Evolutionary conservation across 2,888 invertebrate species (phyloP).

Genomic region (Eurois occulta): DNA sequence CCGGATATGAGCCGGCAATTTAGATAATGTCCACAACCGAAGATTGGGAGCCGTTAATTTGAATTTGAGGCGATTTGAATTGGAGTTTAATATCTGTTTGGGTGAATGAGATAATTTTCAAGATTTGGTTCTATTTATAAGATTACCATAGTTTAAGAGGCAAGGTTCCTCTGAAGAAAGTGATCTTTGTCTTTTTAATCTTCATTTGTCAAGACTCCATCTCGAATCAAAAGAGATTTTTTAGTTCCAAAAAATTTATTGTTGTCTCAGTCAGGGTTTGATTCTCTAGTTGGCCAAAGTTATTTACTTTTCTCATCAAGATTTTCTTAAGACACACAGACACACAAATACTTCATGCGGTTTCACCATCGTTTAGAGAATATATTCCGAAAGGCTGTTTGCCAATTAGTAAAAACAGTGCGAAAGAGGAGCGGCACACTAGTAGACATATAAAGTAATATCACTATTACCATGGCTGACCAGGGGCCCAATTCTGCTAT

Average conservation of each 20-base stretch:
- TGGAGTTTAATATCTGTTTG: conserved; percentile 30
- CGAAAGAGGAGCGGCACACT: too few species aligned
- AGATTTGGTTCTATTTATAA: neutral
- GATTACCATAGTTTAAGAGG: neutral
- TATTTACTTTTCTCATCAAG: neutral
- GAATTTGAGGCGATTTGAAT: conserved; percentile 46
- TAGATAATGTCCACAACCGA: conserved; percentile 67
- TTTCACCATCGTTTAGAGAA: neutral
- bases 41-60: conserved; percentile 54
- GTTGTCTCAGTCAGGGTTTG: too few species aligned
- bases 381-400: too few species aligned
- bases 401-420: too few species aligned
- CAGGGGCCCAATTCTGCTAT: too few species aligned
- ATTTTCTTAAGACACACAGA: too few species aligned
- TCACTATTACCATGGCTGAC: neutral
- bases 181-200: too few species aligned
- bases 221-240: neutral
- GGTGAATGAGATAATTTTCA: neutral
- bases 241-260: too few species aligned
- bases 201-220: neutral
- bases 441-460: neutral
- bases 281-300: neutral
- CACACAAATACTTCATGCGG: too few species aligned
- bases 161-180: neutral
- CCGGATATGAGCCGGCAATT: conserved; percentile 64